Evolutionary conservation across 53 echinoderm and acorn worm species (phyloP), one percentile per base, ranked within the genome.

Genomic region (Astropecten irregularis): DNA sequence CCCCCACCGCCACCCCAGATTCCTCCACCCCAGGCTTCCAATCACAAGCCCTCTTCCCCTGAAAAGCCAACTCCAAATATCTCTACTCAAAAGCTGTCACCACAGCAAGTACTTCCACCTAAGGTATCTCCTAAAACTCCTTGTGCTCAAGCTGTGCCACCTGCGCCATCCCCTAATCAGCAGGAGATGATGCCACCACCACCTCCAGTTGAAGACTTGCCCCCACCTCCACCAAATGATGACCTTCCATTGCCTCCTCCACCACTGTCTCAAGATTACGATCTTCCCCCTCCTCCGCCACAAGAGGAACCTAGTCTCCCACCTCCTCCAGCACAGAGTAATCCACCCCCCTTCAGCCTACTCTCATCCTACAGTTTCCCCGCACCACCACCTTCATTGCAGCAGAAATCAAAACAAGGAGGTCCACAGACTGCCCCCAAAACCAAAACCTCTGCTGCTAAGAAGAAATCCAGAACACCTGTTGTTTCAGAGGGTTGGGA

Each of bases 401-500:
- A 90, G 31, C 79, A 44, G 56, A 47, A 13, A 22, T 62, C 79
- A 33, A 79, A 26, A 40, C 82, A 83, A 66, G 21, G 16, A 32
- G 81, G 57, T 14, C 73, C 69, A 47, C 79, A 67, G 44, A 81
- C 50, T 48, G 31, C 87, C 49, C 57, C 77, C 11, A 66, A 87
- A 74, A 64, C 49, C 71, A 53, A 71, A 33, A 39, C 82, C 66
- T 19, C 47, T 73, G 10, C 73, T 25, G 48, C 73, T 22, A 83
- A 76, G 58, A 87, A 91, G 85, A 91, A 91, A 69, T 82, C 65
- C 22, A 88, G 84, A 54, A 58, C 62, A 11, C 91, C 91, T 31
- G 91, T 91, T 0, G 91, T 91, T 26, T 91, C 91, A 0, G 91
- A 91, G 70, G 84, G 84, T 2, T 91, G 91, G 91, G 91, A 91